Evolutionary conservation across 2,888 invertebrate species (phyloP).

Genomic region (Stenodema calcarata): DNA sequence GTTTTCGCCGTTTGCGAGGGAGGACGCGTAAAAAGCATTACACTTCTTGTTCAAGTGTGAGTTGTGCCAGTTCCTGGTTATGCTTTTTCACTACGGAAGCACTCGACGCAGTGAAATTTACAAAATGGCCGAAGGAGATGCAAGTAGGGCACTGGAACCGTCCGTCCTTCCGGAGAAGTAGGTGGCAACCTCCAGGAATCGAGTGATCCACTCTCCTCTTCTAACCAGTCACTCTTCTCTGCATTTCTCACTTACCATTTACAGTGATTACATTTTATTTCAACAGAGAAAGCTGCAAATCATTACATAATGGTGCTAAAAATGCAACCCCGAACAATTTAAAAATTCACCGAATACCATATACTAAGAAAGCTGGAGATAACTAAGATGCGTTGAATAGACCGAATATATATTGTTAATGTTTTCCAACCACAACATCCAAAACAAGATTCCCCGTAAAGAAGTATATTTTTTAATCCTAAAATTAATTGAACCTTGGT

Average conservation of each 20-base stretch:
- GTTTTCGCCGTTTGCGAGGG: too few species aligned
- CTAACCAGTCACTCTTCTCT: not conserved
- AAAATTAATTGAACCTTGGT: too few species aligned
- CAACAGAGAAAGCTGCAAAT: not conserved
- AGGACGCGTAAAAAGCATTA: too few species aligned
- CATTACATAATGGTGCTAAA: not conserved
- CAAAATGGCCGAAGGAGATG: not conserved
- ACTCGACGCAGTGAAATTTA: not conserved
- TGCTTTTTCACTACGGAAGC: not conserved
- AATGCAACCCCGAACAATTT: too few species aligned
- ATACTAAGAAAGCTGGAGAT: too few species aligned
- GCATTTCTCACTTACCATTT: not conserved
- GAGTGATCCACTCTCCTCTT: not conserved
- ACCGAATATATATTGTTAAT: too few species aligned
- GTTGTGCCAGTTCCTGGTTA: not conserved
- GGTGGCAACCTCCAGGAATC: not conserved
- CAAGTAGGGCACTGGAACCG: not conserved
- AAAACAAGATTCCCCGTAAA: too few species aligned
- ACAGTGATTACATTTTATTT: not conserved
- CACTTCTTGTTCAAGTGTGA: too few species aligned
- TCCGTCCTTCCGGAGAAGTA: not conserved
- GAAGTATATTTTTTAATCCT: too few species aligned
- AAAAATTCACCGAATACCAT: too few species aligned
- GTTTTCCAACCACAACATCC: too few species aligned
- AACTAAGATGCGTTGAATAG: too few species aligned